Conservation (phyloP, 2,113 vertebrate genomes). For the Pseudonaja textilis region DNA sequence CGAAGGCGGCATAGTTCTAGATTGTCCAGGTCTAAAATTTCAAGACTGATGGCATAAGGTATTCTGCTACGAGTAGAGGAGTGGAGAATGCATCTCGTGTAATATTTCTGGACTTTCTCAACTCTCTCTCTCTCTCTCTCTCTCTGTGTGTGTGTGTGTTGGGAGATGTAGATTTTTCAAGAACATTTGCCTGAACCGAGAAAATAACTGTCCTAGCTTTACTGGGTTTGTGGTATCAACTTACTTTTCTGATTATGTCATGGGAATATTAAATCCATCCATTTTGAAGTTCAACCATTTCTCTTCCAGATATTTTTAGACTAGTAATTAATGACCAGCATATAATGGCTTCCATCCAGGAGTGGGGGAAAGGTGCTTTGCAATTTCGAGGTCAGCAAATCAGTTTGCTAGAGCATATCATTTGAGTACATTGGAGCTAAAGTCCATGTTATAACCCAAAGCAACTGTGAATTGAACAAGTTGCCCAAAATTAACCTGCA, state of each 20-base stretch:
- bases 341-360: background rate
- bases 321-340: background rate
- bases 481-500: slow-evolving; percentile 42
- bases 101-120: too few relatives aligned
- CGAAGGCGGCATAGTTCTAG: too few relatives aligned
- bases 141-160: too few relatives aligned
- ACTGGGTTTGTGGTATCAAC: background rate
- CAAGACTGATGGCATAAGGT: too few relatives aligned
- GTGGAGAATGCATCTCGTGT: too few relatives aligned
- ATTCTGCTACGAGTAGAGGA: too few relatives aligned
- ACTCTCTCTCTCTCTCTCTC: too few relatives aligned
- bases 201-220: background rate
- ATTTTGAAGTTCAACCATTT: background rate
- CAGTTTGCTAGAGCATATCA: background rate
- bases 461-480: background rate
- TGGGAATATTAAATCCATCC: background rate
- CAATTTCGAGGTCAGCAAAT: background rate
- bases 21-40: too few relatives aligned
- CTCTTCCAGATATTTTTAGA: background rate
- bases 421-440: background rate
- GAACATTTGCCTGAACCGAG: background rate
- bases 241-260: background rate
- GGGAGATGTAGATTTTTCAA: background rate
- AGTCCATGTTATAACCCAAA: slow-evolving; percentile 7
- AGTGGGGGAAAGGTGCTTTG: background rate